A percentile compares a stretch with the other conserved stretches of the same genome.
These are phyloP conservation scores for Phymastichus coffea DNA, from an alignment of 1,140 invertebrate genomes.

Conservation along the genomic window DNA sequence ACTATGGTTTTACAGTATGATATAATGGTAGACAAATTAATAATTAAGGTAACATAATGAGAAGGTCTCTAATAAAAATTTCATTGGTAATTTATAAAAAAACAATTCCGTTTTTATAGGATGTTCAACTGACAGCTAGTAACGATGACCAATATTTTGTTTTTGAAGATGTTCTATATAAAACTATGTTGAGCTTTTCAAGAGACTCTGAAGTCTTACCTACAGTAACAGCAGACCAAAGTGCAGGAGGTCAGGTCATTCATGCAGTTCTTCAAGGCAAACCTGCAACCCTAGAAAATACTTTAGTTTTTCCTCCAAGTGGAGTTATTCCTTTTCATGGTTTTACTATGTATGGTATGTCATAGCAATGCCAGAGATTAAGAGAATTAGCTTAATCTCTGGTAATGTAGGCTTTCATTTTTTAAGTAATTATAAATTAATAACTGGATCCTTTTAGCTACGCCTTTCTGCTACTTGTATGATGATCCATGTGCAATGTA, in stretches of 20 bases:
- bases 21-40: constrained; percentile 88
- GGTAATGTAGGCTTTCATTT: no score
- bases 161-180: constrained; percentile 93
- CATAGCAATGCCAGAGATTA: not conserved
- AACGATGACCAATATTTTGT: constrained; percentile 99
- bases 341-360: constrained; percentile 92
- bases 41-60: constrained; percentile 73
- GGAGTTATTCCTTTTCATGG: constrained; percentile 96
- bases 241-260: constrained; percentile 54
- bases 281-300: constrained; percentile 64
- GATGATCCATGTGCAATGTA: constrained; percentile 86
- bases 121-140: constrained; percentile 91
- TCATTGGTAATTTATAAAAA: not conserved
- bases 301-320: constrained; percentile 87
- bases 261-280: constrained; percentile 71
- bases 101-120: constrained; percentile 55
- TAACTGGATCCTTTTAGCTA: constrained; percentile 71
- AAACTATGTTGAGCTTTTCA: constrained; percentile 92
- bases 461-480: constrained; percentile 92
- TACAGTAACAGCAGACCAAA: constrained; percentile 61
- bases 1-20: constrained; percentile 84
- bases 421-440: constrained; percentile 15
- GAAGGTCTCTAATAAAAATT: not conserved
- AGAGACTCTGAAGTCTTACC: constrained; percentile 80
- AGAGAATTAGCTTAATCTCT: not conserved